Conservation (phyloP, 2,888 invertebrate genomes). For the Eulithis prunata region DNA sequence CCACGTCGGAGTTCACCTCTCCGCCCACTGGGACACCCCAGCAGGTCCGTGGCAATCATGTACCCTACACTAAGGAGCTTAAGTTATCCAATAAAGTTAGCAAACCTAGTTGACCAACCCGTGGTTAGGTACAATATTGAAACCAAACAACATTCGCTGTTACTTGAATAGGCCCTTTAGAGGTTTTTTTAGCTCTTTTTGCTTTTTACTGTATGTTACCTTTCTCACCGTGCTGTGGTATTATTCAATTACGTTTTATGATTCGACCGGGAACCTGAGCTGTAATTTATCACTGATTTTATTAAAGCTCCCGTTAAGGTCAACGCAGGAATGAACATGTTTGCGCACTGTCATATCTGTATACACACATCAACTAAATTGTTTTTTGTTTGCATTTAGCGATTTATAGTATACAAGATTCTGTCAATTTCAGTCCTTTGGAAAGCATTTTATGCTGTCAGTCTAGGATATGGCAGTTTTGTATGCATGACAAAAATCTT, state of each 20-base stretch:
- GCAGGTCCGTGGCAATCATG: too few species aligned
- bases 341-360: slow-evolving; percentile 13
- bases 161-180: slow-evolving; percentile 37
- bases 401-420: too few species aligned
- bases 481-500: too few species aligned
- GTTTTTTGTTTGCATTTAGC: not conserved
- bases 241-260: slow-evolving; percentile 79
- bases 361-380: not conserved
- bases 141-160: not conserved
- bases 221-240: slow-evolving; percentile 50
- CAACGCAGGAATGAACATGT: slow-evolving; percentile 32
- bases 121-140: not conserved
- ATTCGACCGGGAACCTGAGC: slow-evolving; percentile 58
- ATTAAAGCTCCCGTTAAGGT: slow-evolving; percentile 53
- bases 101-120: too few species aligned
- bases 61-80: too few species aligned
- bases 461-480: too few species aligned
- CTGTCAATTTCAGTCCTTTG: too few species aligned
- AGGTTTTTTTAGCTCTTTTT: slow-evolving; percentile 38
- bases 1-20: too few species aligned
- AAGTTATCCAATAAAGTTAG: too few species aligned
- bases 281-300: slow-evolving; percentile 73
- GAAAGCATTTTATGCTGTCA: too few species aligned
- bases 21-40: too few species aligned
- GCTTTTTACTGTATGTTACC: slow-evolving; percentile 50